Evolutionary conservation across 2,113 vertebrate genomes (phyloP).

Genomic region (Brachypteracias leptosomus): DNA sequence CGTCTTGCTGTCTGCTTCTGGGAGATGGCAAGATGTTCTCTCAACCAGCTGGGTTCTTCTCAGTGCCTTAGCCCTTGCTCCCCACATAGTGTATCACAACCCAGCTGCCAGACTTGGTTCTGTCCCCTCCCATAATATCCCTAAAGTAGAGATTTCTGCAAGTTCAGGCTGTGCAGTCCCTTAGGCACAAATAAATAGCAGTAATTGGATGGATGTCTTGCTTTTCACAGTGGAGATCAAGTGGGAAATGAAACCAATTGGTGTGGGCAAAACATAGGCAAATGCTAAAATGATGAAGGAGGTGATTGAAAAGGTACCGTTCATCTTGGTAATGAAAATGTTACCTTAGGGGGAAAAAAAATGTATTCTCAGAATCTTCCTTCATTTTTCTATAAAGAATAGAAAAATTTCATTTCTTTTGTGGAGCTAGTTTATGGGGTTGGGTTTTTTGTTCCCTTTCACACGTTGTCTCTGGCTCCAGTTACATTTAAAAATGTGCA

Average conservation of each 20-base stretch:
- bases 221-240: background rate
- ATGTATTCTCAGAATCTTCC: background rate
- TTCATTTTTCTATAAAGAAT: background rate
- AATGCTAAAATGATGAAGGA: background rate
- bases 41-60: background rate
- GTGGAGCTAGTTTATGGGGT: background rate
- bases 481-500: background rate
- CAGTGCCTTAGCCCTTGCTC: background rate
- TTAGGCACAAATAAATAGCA: background rate
- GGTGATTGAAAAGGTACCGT: background rate
- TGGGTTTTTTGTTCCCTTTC: background rate
- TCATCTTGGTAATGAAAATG: background rate
- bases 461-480: background rate
- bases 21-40: background rate
- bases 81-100: rapidly evolving
- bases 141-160: background rate
- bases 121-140: rapidly evolving
- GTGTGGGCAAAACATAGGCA: background rate
- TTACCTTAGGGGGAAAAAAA: background rate
- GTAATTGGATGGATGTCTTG: background rate
- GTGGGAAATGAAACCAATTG: background rate
- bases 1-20: background rate
- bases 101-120: background rate
- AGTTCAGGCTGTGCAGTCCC: background rate
- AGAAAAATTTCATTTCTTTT: background rate